phyloP scores from a whole-genome alignment of 35 echinoderm and acorn worm genomes.

The Eucidaris tribuloides region DNA sequence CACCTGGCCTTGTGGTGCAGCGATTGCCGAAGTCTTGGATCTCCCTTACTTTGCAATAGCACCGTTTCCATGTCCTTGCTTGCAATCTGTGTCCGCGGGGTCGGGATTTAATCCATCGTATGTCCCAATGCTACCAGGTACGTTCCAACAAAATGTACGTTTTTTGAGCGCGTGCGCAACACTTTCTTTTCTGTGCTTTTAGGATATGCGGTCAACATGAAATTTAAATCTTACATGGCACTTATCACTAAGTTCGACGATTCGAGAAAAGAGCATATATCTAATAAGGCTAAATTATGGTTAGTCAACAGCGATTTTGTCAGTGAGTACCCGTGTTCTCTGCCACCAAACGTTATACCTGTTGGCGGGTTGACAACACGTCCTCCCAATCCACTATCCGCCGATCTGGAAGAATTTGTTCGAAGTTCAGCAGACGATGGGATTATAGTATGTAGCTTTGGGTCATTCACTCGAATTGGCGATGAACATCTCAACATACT shows the following conservation, averaged over 20 bases:
- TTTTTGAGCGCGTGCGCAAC: no score
- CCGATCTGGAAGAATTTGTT: neutral
- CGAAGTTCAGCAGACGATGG: neutral
- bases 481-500: neutral
- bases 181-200: no score
- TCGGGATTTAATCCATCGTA: neutral
- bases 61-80: slow-evolving; percentile 1
- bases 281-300: slow-evolving; percentile 11
- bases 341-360: neutral
- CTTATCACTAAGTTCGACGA: no score
- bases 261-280: no score
- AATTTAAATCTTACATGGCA: no score
- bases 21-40: neutral
- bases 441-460: slow-evolving; percentile 4
- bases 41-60: neutral
- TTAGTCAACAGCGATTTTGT: slow-evolving; percentile 10
- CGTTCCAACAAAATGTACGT: no score
- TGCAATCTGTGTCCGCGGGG: neutral
- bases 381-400: neutral
- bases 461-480: neutral
- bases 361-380: slow-evolving; percentile 4
- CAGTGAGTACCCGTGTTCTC: slow-evolving; percentile 1
- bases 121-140: no score
- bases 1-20: neutral
- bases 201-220: no score